Evolutionary conservation across 2,797 vertebrate genomes (phyloP).

Genomic region (Rhinophrynus dorsalis): DNA sequence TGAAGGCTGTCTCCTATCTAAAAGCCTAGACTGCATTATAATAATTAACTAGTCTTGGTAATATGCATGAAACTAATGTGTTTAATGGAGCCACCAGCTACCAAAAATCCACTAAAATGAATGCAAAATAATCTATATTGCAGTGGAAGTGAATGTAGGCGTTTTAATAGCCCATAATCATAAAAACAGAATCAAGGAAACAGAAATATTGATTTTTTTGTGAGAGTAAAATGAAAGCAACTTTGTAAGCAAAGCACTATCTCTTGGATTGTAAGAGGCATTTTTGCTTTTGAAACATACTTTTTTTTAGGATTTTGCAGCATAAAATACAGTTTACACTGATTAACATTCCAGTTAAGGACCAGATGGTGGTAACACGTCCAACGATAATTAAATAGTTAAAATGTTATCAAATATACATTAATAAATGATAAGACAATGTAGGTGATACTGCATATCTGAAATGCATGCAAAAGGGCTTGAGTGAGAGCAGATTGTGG

Average conservation of each 20-base stretch:
- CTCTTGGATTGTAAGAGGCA: conserved; percentile 21
- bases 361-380: no score
- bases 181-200: conserved; percentile 53
- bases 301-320: no score
- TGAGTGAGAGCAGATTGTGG: no score
- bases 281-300: no score
- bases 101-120: conserved; percentile 45
- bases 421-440: no score
- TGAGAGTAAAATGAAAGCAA: conserved; percentile 39
- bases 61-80: conserved; percentile 24
- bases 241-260: conserved; percentile 22
- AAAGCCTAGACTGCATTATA: conserved; percentile 43
- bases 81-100: conserved; percentile 30
- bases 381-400: no score
- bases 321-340: no score
- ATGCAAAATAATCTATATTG: conserved; percentile 26
- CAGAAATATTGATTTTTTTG: conserved; percentile 54
- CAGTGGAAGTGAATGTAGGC: conserved; percentile 23
- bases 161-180: conserved; percentile 48
- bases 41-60: conserved; percentile 48
- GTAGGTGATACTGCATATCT: no score
- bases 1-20: conserved; percentile 41
- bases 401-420: no score
- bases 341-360: not conserved
- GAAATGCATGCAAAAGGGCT: no score